Evolutionary conservation across 2,888 invertebrate species (phyloP).

Genomic region (Ecdyonurus torrentis): DNA sequence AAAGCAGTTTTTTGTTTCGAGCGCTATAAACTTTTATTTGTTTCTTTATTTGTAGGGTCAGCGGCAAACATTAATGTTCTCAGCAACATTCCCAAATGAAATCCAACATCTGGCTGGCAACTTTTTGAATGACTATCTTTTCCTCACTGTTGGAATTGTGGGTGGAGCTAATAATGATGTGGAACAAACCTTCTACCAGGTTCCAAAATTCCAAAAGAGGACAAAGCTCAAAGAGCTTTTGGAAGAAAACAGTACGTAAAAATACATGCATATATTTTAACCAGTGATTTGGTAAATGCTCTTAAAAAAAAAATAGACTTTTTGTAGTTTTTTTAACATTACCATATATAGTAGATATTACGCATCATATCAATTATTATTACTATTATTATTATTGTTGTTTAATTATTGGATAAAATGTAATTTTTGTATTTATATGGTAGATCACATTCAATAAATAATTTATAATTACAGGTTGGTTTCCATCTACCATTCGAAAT

Average conservation of each 20-base stretch:
- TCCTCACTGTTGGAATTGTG: slow-evolving; percentile 76
- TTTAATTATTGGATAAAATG: no score
- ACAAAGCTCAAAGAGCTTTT: slow-evolving; percentile 53
- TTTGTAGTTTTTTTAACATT: not conserved
- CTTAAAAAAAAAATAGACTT: no score
- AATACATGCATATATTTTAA: not conserved
- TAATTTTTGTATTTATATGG: no score
- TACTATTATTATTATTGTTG: not conserved
- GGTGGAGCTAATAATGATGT: slow-evolving; percentile 90
- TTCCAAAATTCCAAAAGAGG: slow-evolving; percentile 54
- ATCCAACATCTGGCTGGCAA: slow-evolving; percentile 63
- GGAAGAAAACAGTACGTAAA: slow-evolving; percentile 17
- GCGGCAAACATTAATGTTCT: slow-evolving; percentile 55
- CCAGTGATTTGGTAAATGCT: no score
- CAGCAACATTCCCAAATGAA: slow-evolving; percentile 54
- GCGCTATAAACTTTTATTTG: not conserved
- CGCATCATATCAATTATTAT: not conserved
- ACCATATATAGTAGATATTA: not conserved
- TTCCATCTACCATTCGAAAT: no score
- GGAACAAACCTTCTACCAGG: slow-evolving; percentile 55
- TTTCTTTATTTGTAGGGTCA: slow-evolving; percentile 29
- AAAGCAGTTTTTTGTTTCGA: not conserved
- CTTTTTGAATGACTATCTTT: slow-evolving; percentile 65
- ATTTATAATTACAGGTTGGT: no score
- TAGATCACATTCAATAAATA: no score